These are phyloP conservation scores for Brachylomia viminalis DNA, from an alignment of 2,888 invertebrate genomes.

Conservation along the genomic window DNA sequence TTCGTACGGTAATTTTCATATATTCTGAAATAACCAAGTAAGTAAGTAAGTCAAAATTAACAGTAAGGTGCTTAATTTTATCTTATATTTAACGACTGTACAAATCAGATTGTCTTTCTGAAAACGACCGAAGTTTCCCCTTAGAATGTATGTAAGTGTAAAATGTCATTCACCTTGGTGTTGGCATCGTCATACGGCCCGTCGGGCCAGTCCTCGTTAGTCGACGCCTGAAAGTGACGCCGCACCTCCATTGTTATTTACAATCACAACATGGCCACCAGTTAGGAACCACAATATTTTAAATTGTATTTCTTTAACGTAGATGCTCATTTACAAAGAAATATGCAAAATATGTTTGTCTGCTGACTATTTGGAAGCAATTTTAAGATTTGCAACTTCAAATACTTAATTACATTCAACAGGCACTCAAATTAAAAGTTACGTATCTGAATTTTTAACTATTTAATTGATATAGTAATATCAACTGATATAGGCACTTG, in stretches of 20 bases:
- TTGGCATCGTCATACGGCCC: constrained; percentile 87
- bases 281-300: constrained; percentile 68
- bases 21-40: neutral
- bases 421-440: neutral
- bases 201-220: constrained; percentile 88
- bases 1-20: neutral
- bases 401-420: neutral
- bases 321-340: neutral
- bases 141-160: constrained; percentile 57
- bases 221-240: constrained; percentile 84
- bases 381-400: neutral
- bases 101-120: neutral
- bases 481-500: neutral
- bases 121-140: constrained; percentile 44
- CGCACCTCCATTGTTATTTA: constrained; percentile 87
- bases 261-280: constrained; percentile 75
- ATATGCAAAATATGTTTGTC: neutral
- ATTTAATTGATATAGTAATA: neutral
- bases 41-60: neutral
- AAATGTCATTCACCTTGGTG: constrained; percentile 86
- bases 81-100: neutral
- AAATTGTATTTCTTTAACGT: neutral
- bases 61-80: neutral
- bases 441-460: neutral
- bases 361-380: neutral